Base-by-base conservation (phyloP, 2,113 vertebrate species). In the Notothenia rossii region DNA sequence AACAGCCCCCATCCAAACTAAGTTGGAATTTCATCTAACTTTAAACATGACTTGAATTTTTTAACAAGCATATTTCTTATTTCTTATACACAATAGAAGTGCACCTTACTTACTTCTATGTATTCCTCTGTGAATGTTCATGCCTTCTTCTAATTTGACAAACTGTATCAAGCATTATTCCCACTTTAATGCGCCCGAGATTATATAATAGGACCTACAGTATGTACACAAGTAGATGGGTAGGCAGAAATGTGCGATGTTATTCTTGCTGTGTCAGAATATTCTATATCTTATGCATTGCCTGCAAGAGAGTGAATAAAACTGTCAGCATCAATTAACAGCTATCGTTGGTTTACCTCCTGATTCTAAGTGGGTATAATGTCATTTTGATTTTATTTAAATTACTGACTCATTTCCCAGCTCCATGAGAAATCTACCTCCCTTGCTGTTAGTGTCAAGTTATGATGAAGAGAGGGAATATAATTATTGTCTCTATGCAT, bases 381-480 rank as follows among this genome's bases (percentile, higher is more conserved):
- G 36, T 58, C 54, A 40, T 29, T 72, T 55, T 76, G 75, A 58
- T 66, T 77, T 73, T 4, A 64, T 82, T 82, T 60, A 50, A 61
- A 43, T 22, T 9, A 22, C 3, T 12, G 61, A 79, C 36, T 76
- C 61, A 67, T 79, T 76, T 67, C 66, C 60, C 80, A 80, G 22
- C 53, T 61, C 51, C 2, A 8, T 20, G 6, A 78, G 79, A 43
- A 0, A 67, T 71, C 70, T 48, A 10, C 18, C 29, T 67, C 22
- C 68, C 71, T 20, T 9, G 71, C 82, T 81, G 79, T 40, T 70
- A 22, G 54, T 62, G 59, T 62, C 84, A 81, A 62, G 43, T 75
- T 45, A 72, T 53, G 65, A 70, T 53, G 51, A 62, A 64, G 74
- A 59, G 55, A 72, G 75, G 20, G 59, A 73, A 71, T 82, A 81